A percentile compares a stretch with the other conserved stretches of the same genome.
Evolutionary conservation across 1,140 invertebrate genomes (phyloP).

Genomic region (Telenomus remus): DNA sequence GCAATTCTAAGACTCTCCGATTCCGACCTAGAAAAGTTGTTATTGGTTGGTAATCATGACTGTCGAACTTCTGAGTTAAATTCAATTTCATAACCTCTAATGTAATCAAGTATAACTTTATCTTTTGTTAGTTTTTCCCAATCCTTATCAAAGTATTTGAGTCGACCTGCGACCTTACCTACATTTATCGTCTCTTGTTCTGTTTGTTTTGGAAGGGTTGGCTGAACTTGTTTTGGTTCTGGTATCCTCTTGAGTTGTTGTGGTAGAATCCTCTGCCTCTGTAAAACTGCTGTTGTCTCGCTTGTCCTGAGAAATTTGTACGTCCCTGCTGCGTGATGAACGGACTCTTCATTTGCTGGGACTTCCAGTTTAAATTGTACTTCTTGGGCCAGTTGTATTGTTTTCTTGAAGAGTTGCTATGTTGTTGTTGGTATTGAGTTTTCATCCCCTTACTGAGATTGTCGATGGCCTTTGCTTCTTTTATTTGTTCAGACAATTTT

Average conservation of each 20-base stretch:
- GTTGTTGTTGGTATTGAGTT: constrained; percentile 4
- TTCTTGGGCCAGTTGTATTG: background rate
- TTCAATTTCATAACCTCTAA: constrained; percentile 33
- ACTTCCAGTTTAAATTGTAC: constrained; percentile 23
- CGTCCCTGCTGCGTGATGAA: constrained; percentile 4
- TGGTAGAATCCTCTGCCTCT: constrained; percentile 2
- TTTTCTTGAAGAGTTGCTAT: too few relatives aligned
- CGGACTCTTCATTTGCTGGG: constrained; percentile 19
- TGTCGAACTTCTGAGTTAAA: constrained; percentile 15
- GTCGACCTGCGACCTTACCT: constrained; percentile 32
- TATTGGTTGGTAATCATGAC: background rate
- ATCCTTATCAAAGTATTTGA: constrained; percentile 22
- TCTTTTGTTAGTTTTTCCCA: constrained; percentile 44
- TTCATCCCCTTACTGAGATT: constrained; percentile 22
- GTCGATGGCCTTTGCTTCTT: constrained; percentile 30
- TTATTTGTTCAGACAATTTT: constrained; percentile 29
- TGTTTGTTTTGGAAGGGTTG: constrained; percentile 3
- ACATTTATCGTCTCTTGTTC: constrained; percentile 23
- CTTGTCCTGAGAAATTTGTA: constrained; percentile 15
- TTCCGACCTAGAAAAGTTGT: constrained; percentile 16
- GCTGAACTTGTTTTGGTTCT: background rate
- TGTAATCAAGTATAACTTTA: constrained; percentile 28
- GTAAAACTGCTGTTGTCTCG: constrained; percentile 12
- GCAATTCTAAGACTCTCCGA: constrained; percentile 2
- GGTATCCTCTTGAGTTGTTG: too few relatives aligned